Conservation (phyloP, 2,797 vertebrate species). For the Acrossocheilus wenchowensis region DNA sequence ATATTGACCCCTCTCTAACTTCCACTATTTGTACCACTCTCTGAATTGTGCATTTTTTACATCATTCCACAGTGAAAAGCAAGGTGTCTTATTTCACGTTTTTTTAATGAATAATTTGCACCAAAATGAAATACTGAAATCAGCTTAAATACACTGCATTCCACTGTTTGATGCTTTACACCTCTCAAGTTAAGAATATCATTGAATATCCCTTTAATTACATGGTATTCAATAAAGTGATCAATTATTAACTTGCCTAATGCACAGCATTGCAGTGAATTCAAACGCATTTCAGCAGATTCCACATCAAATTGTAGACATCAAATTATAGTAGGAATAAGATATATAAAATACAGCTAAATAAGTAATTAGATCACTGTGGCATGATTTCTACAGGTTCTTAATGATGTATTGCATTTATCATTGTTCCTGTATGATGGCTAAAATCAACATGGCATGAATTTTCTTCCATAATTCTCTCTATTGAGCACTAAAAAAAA, state of each 20-base stretch:
- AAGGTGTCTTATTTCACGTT: not conserved
- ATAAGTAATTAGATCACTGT: not conserved
- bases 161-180: not conserved
- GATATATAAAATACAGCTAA: not conserved
- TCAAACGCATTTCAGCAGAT: not conserved
- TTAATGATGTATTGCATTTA: not conserved
- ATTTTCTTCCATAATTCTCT: no score
- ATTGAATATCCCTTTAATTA: not conserved
- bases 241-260: not conserved
- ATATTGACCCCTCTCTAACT: not conserved
- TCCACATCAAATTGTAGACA: not conserved
- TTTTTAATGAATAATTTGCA: not conserved
- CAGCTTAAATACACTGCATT: not conserved
- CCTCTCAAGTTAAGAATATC: not conserved
- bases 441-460: not conserved
- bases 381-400: no score
- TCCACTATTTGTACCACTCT: not conserved
- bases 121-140: not conserved
- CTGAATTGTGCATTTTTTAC: not conserved
- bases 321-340: not conserved
- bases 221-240: not conserved
- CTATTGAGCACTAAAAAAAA: no score
- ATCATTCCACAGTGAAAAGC: not conserved
- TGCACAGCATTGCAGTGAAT: not conserved
- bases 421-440: not conserved